A percentile compares a stretch with the other conserved stretches of the same genome.
These are phyloP conservation scores for Leontopithecus rosalia DNA, from an alignment of 2,797 vertebrate genomes.

Conservation along the genomic window DNA sequence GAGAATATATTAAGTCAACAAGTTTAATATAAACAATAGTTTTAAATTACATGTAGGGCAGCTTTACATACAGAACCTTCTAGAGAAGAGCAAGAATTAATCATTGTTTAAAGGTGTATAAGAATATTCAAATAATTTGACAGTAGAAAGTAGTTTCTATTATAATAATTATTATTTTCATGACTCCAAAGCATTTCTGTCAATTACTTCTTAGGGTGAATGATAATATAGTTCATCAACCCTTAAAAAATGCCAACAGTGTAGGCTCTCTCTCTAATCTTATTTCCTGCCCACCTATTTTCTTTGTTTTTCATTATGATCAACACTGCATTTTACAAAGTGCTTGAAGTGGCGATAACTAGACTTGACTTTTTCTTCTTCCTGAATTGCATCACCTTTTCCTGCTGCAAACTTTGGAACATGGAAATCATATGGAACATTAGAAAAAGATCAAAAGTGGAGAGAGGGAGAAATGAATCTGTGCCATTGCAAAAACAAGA, in stretches of 20 bases:
- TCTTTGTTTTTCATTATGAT: background rate
- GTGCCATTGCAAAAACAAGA: background rate
- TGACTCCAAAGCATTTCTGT: background rate
- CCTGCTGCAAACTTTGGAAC: background rate
- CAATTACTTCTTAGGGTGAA: background rate
- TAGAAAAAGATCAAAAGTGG: background rate
- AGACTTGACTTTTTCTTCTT: background rate
- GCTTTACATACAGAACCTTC: background rate
- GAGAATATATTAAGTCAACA: constrained; percentile 57
- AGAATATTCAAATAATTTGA: background rate
- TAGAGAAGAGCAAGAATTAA: background rate
- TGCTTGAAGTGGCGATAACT: background rate
- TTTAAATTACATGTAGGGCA: background rate
- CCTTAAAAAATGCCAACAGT: background rate
- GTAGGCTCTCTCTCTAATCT: background rate
- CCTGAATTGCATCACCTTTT: background rate
- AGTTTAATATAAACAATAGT: constrained; percentile 41
- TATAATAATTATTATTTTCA: background rate
- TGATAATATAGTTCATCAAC: background rate
- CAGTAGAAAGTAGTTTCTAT: background rate
- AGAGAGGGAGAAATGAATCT: background rate
- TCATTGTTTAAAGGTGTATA: background rate
- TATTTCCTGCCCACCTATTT: background rate
- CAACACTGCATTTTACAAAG: background rate
- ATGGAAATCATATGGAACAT: background rate